Conservation (phyloP, 2,797 vertebrate species). For the Acanthornis magna region DNA sequence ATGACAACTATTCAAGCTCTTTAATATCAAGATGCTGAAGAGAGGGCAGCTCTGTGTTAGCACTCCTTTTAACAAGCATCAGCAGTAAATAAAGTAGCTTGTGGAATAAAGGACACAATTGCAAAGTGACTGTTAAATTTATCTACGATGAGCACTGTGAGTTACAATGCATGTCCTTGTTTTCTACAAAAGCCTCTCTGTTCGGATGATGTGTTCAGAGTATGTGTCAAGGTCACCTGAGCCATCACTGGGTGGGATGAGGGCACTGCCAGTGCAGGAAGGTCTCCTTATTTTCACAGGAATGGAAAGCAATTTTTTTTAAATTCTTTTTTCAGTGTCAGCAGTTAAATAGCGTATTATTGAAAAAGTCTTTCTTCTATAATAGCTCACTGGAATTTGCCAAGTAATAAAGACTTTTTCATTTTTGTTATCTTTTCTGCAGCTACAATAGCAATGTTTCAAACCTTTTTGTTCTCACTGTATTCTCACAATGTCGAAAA, state of each 20-base stretch:
- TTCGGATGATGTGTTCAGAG: not conserved
- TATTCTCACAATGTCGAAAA: not conserved
- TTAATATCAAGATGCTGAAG: not conserved
- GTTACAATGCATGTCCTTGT: not conserved
- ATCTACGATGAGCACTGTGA: not conserved
- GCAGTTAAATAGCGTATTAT: not conserved
- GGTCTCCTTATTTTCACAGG: not conserved
- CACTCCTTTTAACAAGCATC: not conserved
- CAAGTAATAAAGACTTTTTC: not conserved
- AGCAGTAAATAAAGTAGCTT: not conserved
- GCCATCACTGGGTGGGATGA: not conserved
- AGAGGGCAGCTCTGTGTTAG: not conserved
- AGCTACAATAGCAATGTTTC: not conserved
- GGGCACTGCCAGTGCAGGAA: not conserved
- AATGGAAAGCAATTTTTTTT: not conserved
- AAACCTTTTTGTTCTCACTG: not conserved
- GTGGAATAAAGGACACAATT: not conserved
- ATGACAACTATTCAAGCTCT: not conserved
- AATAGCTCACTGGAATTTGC: not conserved
- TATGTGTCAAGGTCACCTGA: not conserved
- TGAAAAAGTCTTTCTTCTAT: not conserved
- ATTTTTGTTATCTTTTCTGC: not conserved
- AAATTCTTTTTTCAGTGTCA: not conserved
- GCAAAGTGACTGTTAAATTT: not conserved
- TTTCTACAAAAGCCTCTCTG: not conserved